Base-by-base conservation (phyloP, 1,140 invertebrate species). In the Panonychus citri region DNA sequence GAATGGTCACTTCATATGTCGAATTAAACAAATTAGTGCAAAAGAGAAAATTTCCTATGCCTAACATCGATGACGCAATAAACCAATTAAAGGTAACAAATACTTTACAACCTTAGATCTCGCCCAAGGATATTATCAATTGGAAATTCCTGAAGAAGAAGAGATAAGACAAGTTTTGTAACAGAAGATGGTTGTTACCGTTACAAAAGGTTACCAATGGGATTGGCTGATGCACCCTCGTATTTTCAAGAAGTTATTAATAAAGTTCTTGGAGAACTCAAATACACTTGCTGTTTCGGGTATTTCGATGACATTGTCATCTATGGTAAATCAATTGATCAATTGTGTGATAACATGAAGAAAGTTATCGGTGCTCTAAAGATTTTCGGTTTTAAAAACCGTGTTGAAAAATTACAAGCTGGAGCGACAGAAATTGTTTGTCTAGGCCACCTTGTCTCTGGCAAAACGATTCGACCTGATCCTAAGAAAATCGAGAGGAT, bases 161-260 rank as follows among this genome's bases (percentile, higher is more conserved):
- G 53, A 48, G 61, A 65, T 17, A 68, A 65, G 62, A 58, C 60
- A 3, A 50, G 57, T 8, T 59, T 59, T 49, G 1, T 28, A 3
- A 59, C 59, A 3, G 13, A 26, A n/a, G 13, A 3, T 12, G 62
- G 46, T 34, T 60, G 40, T 17, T 64, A 25, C 24, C 2, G 61
- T 42, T 60, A 15, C 12, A 42, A 21, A 19, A n/a, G 53, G 13
- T 67, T 73, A 66, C 67, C 69, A 0, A 73, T 72, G 62, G 72
- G 70, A 0, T 59, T 75, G 0, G 56, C 56, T 2, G 68, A 69
- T 27, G 66, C 66, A 5, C 66, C 64, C 15, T 66, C 68, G 1
- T 70, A 68, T 0, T 68, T 69, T 55, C 64, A 68, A 53, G 21
- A 65, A 34, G 57, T 67, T 8, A 65, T 69, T 56, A 25, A 28